Base-by-base conservation (phyloP, 1,140 invertebrate genomes). In the Drosophila sp. region DNA sequence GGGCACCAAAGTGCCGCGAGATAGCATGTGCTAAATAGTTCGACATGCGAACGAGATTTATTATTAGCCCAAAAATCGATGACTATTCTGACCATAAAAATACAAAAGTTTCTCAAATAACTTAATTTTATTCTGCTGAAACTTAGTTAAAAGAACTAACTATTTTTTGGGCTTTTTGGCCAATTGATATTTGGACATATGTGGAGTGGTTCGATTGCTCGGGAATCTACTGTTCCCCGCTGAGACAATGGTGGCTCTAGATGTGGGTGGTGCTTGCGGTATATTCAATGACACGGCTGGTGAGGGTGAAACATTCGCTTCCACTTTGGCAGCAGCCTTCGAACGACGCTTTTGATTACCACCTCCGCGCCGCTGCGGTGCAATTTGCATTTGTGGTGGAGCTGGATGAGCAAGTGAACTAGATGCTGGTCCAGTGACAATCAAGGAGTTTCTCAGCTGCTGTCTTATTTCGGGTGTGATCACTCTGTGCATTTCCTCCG, bases 121-220 rank as follows among this genome's bases (percentile, higher is more conserved):
- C 10, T 27, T 50, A 2, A 23, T 50, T 50, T 50, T 27, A 50
- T 50, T 25, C 4, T 8, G 6, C 23, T 50, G 44, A 23, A 50
- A 50, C 44, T 50, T 17, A 27, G 8, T 44, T n/a, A 38, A 41
- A 47, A 17, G 0, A 33, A 44, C 1, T 29, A 4, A 25, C 35
- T 44, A 80, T 6, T 75, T 81, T 3, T 47, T 74, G 5, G 67
- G 60, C 27, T 72, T 81, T 1, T 60, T 60, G 11, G 47, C 23
- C 27, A 75, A 54, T 8, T 54, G 60, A 7, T 66, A n/a, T 5
- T 76, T 86, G 0, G 82, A 78, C 17, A 57, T 44, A 5, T 27
- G 25, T 2, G 70, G 29, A 23, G 17, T 60, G 0, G 41, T 41
- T 8, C 57, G 8, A 7, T 23, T 10, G 41, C 10, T 61, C 4